Evolutionary conservation across 1,140 invertebrate species (phyloP).

Genomic region (Cydia splendana): DNA sequence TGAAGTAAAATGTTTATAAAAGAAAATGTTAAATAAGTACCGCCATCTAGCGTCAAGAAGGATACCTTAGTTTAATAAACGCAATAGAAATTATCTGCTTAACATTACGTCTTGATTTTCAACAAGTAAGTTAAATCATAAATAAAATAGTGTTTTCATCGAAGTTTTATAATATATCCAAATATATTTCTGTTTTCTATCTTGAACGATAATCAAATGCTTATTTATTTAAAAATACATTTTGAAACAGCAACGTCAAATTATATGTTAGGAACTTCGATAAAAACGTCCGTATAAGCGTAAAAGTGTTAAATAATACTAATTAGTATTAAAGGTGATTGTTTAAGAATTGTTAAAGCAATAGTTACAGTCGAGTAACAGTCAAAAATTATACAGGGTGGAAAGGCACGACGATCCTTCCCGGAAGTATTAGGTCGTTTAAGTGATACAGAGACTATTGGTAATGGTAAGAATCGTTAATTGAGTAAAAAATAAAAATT

Average conservation of each 20-base stretch:
- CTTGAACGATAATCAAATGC: background rate
- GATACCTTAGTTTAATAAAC: background rate
- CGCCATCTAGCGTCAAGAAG: background rate
- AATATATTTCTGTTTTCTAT: background rate
- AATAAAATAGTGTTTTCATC: conserved; percentile 15
- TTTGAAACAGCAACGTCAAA: background rate
- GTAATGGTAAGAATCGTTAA: no score
- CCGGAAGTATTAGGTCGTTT: no score
- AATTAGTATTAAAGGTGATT: background rate
- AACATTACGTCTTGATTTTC: conserved; percentile 3
- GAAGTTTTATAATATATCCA: conserved; percentile 11
- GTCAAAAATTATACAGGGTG: no score
- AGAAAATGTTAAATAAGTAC: background rate
- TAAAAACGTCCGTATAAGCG: conserved; percentile 16
- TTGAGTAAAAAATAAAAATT: no score
- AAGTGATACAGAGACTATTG: no score
- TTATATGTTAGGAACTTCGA: conserved; percentile 18
- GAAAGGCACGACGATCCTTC: no score
- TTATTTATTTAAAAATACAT: background rate
- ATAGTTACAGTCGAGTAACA: no score
- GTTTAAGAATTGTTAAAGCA: background rate
- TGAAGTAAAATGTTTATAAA: background rate
- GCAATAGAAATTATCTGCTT: conserved; percentile 22
- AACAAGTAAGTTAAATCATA: background rate
- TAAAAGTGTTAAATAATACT: conserved; percentile 10